phyloP scores from a whole-genome alignment of 2,888 invertebrate species.

The Isoperla grammatica region DNA sequence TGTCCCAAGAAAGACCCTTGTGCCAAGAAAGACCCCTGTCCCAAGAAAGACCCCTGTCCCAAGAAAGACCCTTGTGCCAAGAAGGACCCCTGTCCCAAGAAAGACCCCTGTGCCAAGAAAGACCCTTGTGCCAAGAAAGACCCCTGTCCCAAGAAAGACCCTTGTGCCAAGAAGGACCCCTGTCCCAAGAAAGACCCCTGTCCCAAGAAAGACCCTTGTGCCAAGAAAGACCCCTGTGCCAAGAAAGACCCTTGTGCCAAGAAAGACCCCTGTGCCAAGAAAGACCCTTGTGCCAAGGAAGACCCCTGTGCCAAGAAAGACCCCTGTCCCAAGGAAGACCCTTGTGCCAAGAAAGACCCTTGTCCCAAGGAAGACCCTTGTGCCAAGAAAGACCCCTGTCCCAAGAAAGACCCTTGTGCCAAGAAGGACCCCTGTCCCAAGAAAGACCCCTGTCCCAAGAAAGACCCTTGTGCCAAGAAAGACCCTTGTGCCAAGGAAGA shows the following conservation, averaged over 20 bases:
- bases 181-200: too few relatives aligned
- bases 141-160: background rate
- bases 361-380: background rate
- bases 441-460: background rate
- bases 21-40: background rate
- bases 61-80: conserved; percentile 5
- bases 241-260: background rate
- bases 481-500: too few relatives aligned
- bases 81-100: too few relatives aligned
- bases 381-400: background rate
- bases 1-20: background rate
- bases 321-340: too few relatives aligned
- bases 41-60: too few relatives aligned
- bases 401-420: background rate
- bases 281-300: background rate
- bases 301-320: background rate
- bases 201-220: conserved; percentile 6
- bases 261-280: background rate
- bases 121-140: background rate
- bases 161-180: background rate
- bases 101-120: background rate
- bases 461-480: too few relatives aligned
- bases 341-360: too few relatives aligned
- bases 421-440: background rate
- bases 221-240: too few relatives aligned